Conservation (phyloP, 1,140 invertebrate species). For the Formica selysi region DNA sequence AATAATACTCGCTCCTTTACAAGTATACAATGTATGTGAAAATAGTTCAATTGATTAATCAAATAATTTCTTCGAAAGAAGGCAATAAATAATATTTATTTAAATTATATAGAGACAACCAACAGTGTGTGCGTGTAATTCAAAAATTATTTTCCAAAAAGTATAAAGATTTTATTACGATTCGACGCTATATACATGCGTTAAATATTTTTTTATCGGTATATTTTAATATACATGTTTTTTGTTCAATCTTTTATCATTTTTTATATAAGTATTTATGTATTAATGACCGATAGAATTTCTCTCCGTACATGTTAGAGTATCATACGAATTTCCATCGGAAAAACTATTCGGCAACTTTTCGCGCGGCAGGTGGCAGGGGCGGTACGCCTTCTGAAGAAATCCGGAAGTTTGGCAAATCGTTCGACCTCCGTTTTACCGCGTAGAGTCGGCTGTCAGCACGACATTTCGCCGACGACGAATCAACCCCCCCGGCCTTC, state of each 20-base stretch:
- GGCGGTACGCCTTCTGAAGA: conserved; percentile 30
- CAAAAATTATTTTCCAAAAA: conserved; percentile 13
- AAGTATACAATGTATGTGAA: neutral
- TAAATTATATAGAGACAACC: neutral
- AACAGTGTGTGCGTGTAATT: neutral
- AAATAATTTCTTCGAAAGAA: neutral
- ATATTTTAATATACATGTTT: neutral
- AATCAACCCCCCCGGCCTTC: conserved; percentile 64
- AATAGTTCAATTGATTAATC: neutral
- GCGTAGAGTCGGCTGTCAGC: conserved; percentile 70
- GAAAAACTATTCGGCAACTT: conserved; percentile 31
- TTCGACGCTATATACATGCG: neutral
- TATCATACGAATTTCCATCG: neutral
- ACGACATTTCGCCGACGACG: conserved; percentile 66
- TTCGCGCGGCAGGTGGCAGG: neutral
- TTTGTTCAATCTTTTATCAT: neutral
- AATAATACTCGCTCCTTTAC: neutral
- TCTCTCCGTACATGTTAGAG: neutral
- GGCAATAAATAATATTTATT: neutral
- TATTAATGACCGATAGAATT: neutral
- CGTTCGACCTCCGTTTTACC: conserved; percentile 64
- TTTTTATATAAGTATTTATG: neutral
- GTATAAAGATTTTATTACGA: neutral
- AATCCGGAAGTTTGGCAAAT: conserved; percentile 71
- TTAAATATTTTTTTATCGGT: neutral